Evolutionary conservation across 2,797 vertebrate genomes (phyloP), one percentile per base, ranked within the genome.

Genomic region (Silurus aristotelis): DNA sequence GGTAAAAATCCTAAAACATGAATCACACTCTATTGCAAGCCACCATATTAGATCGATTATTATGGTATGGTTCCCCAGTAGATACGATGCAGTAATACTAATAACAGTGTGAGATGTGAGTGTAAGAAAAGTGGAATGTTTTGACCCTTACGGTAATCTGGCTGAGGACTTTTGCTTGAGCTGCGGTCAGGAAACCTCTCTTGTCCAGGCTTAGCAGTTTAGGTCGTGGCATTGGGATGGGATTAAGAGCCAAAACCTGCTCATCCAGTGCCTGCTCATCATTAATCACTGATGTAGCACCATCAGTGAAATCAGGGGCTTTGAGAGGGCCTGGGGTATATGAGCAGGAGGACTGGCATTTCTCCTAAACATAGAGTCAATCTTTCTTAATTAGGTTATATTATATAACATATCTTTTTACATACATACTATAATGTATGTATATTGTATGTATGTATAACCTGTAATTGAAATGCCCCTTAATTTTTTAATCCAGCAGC

Each of bases 111-210:
- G 19, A 43, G 9, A 20, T 2, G 17, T 43, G 25, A 19, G 73
- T 0, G n/a, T 76, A 52, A 60, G 9, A 15, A 19, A 6, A 0
- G 27, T 64, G 43, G 31, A 27, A 46, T 12, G 61, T 66, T 12
- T 63, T 17, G 72, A 76, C 10, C 56, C 84, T 96, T 82, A 96
- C 96, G 86, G 94, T 94, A 91, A 98, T 96, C 89, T 97, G 96
- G 89, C 93, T 95, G 87, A 95, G 96, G 85, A 94, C 60, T 43
- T 92, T 95, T 63, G 94, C 95, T 91, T 92, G 93, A 87, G 95
- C 91, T 83, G 95, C 90, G 52, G 91, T 89, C 67, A 97, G 92
- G 83, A 96, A 46, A 0, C 92, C 94, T 89, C 92, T 95, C 87
- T 96, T 93, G 89, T 97, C 95, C 87, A 97, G 91, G 87, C 85